Conservation (phyloP, 2,888 invertebrate genomes). For the Oxycera nigricornis region DNA sequence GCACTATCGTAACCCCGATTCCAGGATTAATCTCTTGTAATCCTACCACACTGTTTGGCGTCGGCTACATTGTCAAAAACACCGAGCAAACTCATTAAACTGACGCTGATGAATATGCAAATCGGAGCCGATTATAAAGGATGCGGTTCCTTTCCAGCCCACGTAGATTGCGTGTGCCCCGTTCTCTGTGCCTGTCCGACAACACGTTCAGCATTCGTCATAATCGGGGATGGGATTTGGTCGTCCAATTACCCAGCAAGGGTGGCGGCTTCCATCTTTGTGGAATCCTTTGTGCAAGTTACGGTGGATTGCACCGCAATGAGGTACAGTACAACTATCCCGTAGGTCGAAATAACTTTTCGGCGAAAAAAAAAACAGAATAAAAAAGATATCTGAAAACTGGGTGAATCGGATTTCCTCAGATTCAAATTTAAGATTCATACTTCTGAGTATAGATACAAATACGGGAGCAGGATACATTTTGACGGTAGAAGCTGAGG, state of each 20-base stretch:
- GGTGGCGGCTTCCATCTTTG: neutral
- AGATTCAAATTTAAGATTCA: slow-evolving; percentile 23
- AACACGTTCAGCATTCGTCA: neutral
- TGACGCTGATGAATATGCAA: slow-evolving; percentile 28
- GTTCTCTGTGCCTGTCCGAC: no score
- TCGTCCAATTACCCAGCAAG: slow-evolving; percentile 5
- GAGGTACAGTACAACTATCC: neutral
- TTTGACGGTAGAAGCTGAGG: slow-evolving; percentile 13
- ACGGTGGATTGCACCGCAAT: slow-evolving; percentile 30
- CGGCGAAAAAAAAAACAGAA: neutral
- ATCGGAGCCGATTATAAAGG: slow-evolving; percentile 6
- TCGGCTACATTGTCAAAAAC: neutral
- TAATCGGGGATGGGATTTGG: neutral
- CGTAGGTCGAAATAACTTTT: neutral
- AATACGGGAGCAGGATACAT: neutral
- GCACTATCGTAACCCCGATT: neutral
- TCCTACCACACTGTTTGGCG: slow-evolving; percentile 2
- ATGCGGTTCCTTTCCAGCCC: neutral
- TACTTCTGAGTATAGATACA: neutral
- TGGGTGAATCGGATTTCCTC: slow-evolving; percentile 34
- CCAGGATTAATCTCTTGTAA: neutral
- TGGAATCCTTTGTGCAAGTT: slow-evolving; percentile 2
- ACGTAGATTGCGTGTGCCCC: neutral
- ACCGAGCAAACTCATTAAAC: slow-evolving; percentile 10
- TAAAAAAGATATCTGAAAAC: slow-evolving; percentile 6